Base-by-base conservation (phyloP, 2,113 vertebrate species). In the Alligator mississippiensis region DNA sequence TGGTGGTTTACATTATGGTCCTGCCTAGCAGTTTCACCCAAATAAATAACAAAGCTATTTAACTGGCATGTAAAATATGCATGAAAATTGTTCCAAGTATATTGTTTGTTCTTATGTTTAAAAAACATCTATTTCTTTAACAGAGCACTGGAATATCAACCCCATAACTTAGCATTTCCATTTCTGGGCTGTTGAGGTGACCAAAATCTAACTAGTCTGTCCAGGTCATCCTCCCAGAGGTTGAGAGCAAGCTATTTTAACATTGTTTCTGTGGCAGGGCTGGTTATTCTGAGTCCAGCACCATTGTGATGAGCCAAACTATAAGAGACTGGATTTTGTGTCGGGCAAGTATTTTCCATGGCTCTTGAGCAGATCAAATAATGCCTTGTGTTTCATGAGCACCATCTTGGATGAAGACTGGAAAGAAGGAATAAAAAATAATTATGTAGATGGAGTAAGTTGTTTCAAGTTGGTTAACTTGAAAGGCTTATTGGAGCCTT, bases 201-300 rank as follows among this genome's bases (percentile, higher is more conserved):
- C 98, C 98, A 87, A 98, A 99, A 93, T 98, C 98, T n/a, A 84
- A 99, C 98, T 54, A 98, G 93, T 79, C 98, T 97, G 94, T 99
- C 96, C 21, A 98, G 95, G 62, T 98, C 98, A n/a, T 99, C 98
- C 89, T 99, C 98, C 98, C 98, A 98, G 27, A 98, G 98, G 83
- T 98, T 98, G 61, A 98, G 98, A 58, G 98, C 98, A 22, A 99
- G 97, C 87, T 98, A 98, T 95, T 99, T 98, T 80, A 98, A 89
- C 98, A 98, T 98, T 66, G 98, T 98, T 77, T 96, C 97, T 27
- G 98, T 99, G 80, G 98, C 98, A 83, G 98, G 95, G 55, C 91
- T 98, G 60, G 97, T 97, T 24, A 96, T 97, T 58, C 96, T 96
- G 28, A 97, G 81, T 15, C 98, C 95, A 28, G 97, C 89, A 0